These are phyloP conservation scores for Leptonema lineaticorne DNA, from an alignment of 1,140 invertebrate genomes.

Conservation along the genomic window DNA sequence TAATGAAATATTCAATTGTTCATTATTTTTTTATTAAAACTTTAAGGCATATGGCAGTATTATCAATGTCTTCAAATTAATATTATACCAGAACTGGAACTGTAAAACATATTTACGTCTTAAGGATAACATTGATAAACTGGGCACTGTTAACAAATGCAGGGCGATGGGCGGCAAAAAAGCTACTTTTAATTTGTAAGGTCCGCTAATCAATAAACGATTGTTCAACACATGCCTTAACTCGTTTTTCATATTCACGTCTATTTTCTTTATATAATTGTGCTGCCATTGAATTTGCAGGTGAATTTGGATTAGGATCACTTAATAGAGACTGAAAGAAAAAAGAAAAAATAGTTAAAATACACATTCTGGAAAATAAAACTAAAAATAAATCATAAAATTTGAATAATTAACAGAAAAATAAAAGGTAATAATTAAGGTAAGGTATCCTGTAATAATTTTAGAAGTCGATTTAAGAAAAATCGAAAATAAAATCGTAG, in stretches of 20 bases:
- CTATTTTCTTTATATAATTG: conserved; percentile 95
- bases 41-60: conserved; percentile 40
- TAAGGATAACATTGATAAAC: conserved; percentile 3
- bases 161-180: conserved; percentile 27
- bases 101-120: background rate
- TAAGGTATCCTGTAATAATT: too few species aligned
- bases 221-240: conserved; percentile 95
- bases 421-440: too few species aligned
- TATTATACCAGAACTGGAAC: background rate
- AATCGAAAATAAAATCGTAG: too few species aligned
- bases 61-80: background rate
- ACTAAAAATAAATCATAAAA: too few species aligned
- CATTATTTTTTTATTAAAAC: background rate
- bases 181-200: conserved; percentile 24
- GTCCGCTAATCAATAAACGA: conserved; percentile 87
- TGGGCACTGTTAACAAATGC: conserved; percentile 21
- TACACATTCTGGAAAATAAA: background rate
- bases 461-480: too few species aligned
- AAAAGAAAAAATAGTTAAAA: conserved; percentile 16
- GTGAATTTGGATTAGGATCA: conserved; percentile 96
- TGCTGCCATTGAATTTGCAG: conserved; percentile 93
- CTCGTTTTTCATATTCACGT: conserved; percentile 94
- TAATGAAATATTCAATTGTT: conserved; percentile 8
- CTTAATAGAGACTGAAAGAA: conserved; percentile 84
- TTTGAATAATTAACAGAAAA: too few species aligned